A percentile compares a stretch with the other conserved stretches of the same genome.
These are phyloP conservation scores for Monopterus albus DNA, from an alignment of 2,113 vertebrate species.

Conservation along the genomic window DNA sequence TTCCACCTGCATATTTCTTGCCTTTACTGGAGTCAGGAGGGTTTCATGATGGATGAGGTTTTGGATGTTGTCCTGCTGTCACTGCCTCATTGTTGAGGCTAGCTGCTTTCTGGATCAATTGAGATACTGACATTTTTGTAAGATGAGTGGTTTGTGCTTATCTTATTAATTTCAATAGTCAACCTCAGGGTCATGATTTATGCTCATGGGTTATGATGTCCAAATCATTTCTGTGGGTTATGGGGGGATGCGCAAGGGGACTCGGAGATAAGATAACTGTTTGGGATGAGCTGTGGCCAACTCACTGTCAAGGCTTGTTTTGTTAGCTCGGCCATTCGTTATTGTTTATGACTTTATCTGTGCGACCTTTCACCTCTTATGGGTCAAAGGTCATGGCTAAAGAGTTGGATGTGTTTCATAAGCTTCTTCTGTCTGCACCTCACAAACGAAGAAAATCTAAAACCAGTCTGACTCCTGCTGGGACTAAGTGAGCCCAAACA, in stretches of 20 bases:
- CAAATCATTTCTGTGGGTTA: slow-evolving; percentile 43
- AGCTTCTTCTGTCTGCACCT: not conserved
- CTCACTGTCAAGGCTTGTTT: slow-evolving; percentile 34
- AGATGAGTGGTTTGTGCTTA: slow-evolving; percentile 9
- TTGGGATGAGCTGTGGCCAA: slow-evolving; percentile 37
- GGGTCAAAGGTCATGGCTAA: slow-evolving; percentile 32
- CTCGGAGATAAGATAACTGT: slow-evolving; percentile 38
- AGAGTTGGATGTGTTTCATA: too few relatives aligned
- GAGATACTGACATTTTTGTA: slow-evolving; percentile 12
- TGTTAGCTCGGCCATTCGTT: slow-evolving; percentile 14
- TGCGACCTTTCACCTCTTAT: slow-evolving; percentile 42
- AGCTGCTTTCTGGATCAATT: slow-evolving; percentile 3
- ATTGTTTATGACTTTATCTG: slow-evolving; percentile 38
- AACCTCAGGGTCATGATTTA: slow-evolving; percentile 19
- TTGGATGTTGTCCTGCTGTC: not conserved
- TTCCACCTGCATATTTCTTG: slow-evolving; percentile 38
- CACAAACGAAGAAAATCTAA: slow-evolving; percentile 15
- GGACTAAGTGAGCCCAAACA: slow-evolving; percentile 4
- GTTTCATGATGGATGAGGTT: slow-evolving; percentile 2
- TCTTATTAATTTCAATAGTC: slow-evolving; percentile 10
- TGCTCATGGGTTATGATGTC: slow-evolving; percentile 4
- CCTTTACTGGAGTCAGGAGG: not conserved
- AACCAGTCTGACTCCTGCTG: slow-evolving; percentile 8
- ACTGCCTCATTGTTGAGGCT: not conserved
- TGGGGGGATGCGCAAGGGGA: slow-evolving; percentile 16